These are phyloP conservation scores for Arvicola amphibius DNA, from an alignment of 2,797 vertebrate genomes.

Conservation along the genomic window DNA sequence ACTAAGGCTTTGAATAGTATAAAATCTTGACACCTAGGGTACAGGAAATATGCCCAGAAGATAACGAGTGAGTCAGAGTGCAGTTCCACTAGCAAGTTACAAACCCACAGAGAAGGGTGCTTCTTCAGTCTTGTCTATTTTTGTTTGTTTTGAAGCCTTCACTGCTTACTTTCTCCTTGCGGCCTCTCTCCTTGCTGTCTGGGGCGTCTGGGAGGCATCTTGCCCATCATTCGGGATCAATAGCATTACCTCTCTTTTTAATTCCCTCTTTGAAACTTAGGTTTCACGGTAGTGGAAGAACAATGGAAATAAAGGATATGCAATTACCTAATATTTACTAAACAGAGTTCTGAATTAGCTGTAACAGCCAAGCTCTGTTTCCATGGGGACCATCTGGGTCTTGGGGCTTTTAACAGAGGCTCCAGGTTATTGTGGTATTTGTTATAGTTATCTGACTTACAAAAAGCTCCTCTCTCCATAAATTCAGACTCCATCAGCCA, in stretches of 20 bases:
- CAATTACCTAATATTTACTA: constrained; percentile 38
- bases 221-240: not conserved
- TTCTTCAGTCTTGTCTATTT: not conserved
- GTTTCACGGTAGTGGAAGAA: constrained; percentile 3
- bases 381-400: constrained; percentile 53
- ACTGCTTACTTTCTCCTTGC: not conserved
- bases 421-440: not conserved
- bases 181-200: not conserved
- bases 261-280: constrained; percentile 27
- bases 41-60: not conserved
- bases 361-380: constrained; percentile 52
- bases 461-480: not conserved
- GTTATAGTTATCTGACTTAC: not conserved
- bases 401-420: not conserved
- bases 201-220: not conserved
- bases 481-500: not conserved
- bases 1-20: not conserved
- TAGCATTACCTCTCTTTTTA: not conserved
- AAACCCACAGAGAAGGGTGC: constrained; percentile 2
- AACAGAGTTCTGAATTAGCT: constrained; percentile 39
- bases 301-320: constrained; percentile 14
- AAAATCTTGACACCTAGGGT: not conserved
- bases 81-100: not conserved
- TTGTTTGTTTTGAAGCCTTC: not conserved
- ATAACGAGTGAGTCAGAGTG: not conserved